Evolutionary conservation across 1,140 invertebrate species (phyloP).

Genomic region (Bradynema listronoti): DNA sequence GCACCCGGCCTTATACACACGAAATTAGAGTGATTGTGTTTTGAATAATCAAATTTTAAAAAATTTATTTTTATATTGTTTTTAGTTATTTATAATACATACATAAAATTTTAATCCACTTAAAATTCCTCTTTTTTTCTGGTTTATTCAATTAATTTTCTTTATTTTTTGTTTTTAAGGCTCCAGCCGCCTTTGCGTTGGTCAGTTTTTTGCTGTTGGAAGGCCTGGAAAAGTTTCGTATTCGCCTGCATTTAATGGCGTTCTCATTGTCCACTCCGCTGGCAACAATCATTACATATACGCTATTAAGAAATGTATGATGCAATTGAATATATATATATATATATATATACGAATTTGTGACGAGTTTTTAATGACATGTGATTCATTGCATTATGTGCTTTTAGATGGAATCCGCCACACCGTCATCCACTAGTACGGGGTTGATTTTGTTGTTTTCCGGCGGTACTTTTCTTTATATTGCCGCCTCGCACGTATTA

Average conservation of each 20-base stretch:
- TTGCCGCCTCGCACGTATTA: slow-evolving; percentile 93
- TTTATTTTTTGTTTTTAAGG: slow-evolving; percentile 62
- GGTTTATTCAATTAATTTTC: slow-evolving; percentile 6
- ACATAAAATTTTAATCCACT: slow-evolving; percentile 11
- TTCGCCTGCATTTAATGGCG: slow-evolving; percentile 79
- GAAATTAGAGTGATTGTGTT: too few species aligned
- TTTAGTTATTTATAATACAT: background rate
- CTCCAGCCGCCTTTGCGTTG: slow-evolving; percentile 92
- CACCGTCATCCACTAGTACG: slow-evolving; percentile 80
- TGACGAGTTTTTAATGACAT: background rate
- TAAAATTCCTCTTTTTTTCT: slow-evolving; percentile 6
- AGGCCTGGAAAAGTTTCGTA: slow-evolving; percentile 78
- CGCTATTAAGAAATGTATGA: too few species aligned
- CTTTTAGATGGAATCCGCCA: slow-evolving; percentile 58
- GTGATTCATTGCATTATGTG: slow-evolving; percentile 1
- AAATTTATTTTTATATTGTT: slow-evolving; percentile 7
- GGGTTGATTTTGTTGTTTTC: slow-evolving; percentile 96
- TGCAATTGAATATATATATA: too few species aligned
- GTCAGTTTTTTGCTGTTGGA: slow-evolving; percentile 92
- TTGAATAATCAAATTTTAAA: background rate
- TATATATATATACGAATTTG: slow-evolving; percentile 5
- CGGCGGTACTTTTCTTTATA: slow-evolving; percentile 95
- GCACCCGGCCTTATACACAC: too few species aligned
- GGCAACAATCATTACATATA: slow-evolving; percentile 81
- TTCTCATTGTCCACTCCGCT: slow-evolving; percentile 88